phyloP scores from a whole-genome alignment of 2,113 vertebrate species.

The Phalacrocorax brasilianus region DNA sequence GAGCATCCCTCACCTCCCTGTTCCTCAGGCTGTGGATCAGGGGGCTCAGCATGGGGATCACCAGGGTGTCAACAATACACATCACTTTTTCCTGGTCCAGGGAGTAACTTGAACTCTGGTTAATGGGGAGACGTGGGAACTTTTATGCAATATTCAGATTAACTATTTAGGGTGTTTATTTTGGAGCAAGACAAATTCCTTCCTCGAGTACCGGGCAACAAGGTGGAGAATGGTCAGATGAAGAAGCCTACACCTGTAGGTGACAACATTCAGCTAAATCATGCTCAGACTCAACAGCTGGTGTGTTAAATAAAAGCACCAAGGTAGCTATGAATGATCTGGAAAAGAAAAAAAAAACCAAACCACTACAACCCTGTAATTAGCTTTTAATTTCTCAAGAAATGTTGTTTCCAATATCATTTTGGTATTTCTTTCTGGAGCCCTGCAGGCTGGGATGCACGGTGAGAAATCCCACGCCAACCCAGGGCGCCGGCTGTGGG shows the following conservation, averaged over 20 bases:
- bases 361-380: neutral
- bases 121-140: neutral
- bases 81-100: neutral
- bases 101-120: neutral
- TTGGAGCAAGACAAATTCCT: neutral
- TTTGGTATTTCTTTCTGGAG: neutral
- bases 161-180: neutral
- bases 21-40: neutral
- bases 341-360: neutral
- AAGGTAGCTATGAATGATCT: neutral
- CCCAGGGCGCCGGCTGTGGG: fast-evolving
- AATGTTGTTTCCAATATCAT: neutral
- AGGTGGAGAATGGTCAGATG: neutral
- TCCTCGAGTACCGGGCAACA: neutral
- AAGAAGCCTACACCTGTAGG: neutral
- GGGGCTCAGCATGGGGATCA: neutral
- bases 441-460: neutral
- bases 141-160: neutral
- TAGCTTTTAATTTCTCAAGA: neutral
- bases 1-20: neutral
- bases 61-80: neutral
- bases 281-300: neutral
- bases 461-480: neutral
- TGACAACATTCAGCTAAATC: neutral
- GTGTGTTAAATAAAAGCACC: neutral